Base-by-base conservation (phyloP, 2,888 invertebrate genomes). In the Cyclophora albipunctata region DNA sequence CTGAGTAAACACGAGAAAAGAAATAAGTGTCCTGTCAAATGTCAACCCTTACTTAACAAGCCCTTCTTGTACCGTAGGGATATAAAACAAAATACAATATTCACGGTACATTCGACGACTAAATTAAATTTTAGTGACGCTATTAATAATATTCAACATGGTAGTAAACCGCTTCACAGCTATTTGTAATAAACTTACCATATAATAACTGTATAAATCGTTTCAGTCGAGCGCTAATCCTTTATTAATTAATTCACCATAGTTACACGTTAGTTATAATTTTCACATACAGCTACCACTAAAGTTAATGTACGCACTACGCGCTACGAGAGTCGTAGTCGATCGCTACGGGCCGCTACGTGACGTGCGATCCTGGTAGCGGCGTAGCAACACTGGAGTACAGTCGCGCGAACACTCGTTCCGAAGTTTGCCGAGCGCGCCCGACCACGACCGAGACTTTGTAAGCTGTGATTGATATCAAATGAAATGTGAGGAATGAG, bases 401-500 rank as follows among this genome's bases (percentile, higher is more conserved):
- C 65, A 65, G 59, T 63, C 57, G 74, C 73, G 74, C 78, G 78
- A 74, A 71, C 69, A 67, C 67, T 62, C 60, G 61, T 65, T 55
- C 73, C 84, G 85, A 84, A 66, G 59, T 61, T 62, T 48, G 49
- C 78, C 86, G 87, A 86, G 51, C 52, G 45, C 52, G 40, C 50
- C 81, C 87, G 87, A 84, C 53, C 58, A 50, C 54, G 48, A 52
- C 78, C 83, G 82, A 84, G 71, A 73, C 71, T 74, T 70, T 73
- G 75, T 81, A 80, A 81, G 80, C 80, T 69, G 84, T 86, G 87
- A 88, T 88, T 87, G 87, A 88, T 86, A 86, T 84, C 78, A 86
- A 87, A 88, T 86, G 85, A 85, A 85, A 87, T 86, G 84, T 84
- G 79, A 84, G 79, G 77, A 85, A 85, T 83, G 82, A 83, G 78